A percentile compares a stretch with the other conserved stretches of the same genome.
Evolutionary conservation across 1,140 invertebrate genomes (phyloP).

Genomic region (Elymnias hypermnestra): DNA sequence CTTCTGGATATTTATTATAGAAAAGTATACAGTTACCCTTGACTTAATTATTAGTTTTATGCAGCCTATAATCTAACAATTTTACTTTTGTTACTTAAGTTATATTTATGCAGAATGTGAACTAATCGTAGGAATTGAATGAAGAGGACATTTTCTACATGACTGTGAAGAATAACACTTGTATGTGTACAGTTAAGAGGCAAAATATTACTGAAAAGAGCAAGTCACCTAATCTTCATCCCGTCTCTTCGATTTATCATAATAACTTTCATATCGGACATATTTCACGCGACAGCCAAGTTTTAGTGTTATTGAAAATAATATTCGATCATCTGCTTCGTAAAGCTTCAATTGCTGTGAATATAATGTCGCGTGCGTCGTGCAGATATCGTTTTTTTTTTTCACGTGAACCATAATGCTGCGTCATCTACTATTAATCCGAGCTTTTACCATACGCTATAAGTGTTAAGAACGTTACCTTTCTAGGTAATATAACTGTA

Average conservation of each 20-base stretch:
- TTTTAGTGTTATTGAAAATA: constrained; percentile 19
- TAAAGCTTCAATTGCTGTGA: constrained; percentile 16
- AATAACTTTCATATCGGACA: constrained; percentile 11
- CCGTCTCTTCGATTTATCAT: not conserved
- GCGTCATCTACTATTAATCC: constrained; percentile 4
- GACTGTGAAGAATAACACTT: not conserved
- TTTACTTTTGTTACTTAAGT: too few relatives aligned
- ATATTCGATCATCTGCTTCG: constrained; percentile 23
- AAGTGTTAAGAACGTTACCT: not conserved
- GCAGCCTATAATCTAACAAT: too few relatives aligned
- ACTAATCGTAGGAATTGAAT: too few relatives aligned
- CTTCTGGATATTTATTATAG: too few relatives aligned
- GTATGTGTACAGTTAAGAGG: not conserved
- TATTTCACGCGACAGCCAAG: constrained; percentile 6
- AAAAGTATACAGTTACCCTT: too few relatives aligned
- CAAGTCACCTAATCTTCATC: constrained; percentile 8
- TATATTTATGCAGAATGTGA: too few relatives aligned
- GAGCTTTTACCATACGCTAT: constrained; percentile 1
- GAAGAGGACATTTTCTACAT: too few relatives aligned
- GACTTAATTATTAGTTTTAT: too few relatives aligned
- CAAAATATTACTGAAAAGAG: not conserved
- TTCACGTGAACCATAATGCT: constrained; percentile 5
- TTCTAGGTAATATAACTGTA: constrained; percentile 1
- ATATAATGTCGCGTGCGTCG: constrained; percentile 8
- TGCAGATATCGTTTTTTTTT: constrained; percentile 4